Evolutionary conservation across 2,797 vertebrate genomes (phyloP).

Genomic region (Gallinago nigripennis): DNA sequence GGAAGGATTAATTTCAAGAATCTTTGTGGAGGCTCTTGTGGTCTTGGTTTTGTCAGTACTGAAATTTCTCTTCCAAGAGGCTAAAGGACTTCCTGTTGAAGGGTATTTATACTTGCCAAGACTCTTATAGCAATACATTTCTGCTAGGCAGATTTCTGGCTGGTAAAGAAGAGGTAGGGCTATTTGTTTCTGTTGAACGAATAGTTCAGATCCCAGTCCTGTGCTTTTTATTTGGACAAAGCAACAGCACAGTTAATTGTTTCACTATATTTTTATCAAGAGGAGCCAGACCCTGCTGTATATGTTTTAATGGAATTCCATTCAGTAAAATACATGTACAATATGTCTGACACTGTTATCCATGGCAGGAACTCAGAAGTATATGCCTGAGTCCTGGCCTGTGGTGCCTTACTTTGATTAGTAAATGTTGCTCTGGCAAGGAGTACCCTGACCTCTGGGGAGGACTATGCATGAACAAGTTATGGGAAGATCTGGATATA

Average conservation of each 20-base stretch:
- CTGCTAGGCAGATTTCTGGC: neutral
- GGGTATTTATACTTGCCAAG: neutral
- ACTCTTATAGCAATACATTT: neutral
- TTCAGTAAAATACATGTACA: neutral
- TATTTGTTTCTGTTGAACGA: neutral
- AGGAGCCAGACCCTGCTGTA: neutral
- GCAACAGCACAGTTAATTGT: neutral
- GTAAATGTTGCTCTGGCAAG: neutral
- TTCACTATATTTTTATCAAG: neutral
- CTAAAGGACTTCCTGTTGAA: neutral
- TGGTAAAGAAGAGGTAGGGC: neutral
- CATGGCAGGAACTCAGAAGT: neutral
- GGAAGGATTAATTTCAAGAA: constrained; percentile 65
- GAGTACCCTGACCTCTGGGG: neutral
- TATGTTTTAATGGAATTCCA: neutral
- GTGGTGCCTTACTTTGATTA: neutral
- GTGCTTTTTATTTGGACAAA: neutral
- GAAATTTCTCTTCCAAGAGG: constrained; percentile 16
- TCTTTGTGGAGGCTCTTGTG: constrained; percentile 7
- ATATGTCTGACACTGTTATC: neutral
- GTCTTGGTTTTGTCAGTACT: constrained; percentile 29
- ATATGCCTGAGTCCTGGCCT: neutral
- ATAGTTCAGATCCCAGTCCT: neutral
- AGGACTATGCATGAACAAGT: neutral
- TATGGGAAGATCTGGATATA: neutral